Percentiles rank a stretch among this genome's conserved stretches.
These are phyloP conservation scores for Drosophila bunnanda DNA, from an alignment of 2,888 invertebrate species.

Conservation along the genomic window DNA sequence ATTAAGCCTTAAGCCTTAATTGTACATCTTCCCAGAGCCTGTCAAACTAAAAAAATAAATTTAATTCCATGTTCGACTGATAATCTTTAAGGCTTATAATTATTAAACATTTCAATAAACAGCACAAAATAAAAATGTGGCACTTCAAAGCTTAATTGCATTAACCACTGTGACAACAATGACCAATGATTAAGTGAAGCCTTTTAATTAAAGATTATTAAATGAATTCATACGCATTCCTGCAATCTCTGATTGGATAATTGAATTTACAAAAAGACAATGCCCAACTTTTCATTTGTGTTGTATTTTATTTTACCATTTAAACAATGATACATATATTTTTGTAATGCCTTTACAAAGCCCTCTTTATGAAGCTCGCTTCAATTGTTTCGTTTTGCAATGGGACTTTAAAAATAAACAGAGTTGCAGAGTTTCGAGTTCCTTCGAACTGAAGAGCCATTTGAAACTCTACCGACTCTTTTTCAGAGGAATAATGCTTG, in stretches of 20 bases:
- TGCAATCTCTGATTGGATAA: slow-evolving; percentile 41
- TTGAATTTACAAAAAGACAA: slow-evolving; percentile 55
- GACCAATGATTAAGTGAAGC: slow-evolving; percentile 33
- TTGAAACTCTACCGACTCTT: slow-evolving; percentile 8
- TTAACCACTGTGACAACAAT: slow-evolving; percentile 24
- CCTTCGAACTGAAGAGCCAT: slow-evolving; percentile 24
- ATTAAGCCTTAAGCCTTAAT: too few relatives aligned
- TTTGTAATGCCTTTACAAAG: slow-evolving; percentile 42
- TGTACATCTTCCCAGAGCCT: not conserved
- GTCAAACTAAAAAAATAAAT: not conserved
- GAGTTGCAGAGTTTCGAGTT: slow-evolving; percentile 38
- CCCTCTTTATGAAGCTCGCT: slow-evolving; percentile 10
- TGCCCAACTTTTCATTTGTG: slow-evolving; percentile 4
- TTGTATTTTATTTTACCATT: slow-evolving; percentile 14
- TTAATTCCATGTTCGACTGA: not conserved
- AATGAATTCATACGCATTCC: slow-evolving; percentile 4
- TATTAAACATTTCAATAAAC: not conserved
- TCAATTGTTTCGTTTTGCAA: slow-evolving; percentile 22
- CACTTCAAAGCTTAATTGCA: not conserved
- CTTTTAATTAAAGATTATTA: slow-evolving; percentile 50
- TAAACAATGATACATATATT: not conserved
- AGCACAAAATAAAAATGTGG: not conserved
- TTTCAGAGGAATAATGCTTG: not conserved
- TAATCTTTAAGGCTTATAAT: not conserved
- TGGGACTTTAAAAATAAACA: slow-evolving; percentile 21